phyloP scores from a whole-genome alignment of 2,888 invertebrate genomes.

The Itoplectis maculator region DNA sequence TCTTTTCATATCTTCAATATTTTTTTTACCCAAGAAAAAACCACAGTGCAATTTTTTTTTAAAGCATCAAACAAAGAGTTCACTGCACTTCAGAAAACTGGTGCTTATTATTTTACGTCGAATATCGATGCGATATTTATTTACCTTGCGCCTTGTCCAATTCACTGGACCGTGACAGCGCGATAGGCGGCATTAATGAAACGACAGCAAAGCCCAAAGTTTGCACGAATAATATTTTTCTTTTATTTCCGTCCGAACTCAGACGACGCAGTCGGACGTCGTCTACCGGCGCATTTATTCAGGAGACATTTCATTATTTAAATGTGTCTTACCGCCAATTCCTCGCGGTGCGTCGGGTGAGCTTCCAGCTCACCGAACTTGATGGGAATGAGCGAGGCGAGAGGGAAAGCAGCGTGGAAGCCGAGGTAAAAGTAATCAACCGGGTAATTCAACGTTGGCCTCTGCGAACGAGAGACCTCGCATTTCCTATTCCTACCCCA shows the following conservation, averaged over 20 bases:
- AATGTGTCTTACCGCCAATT: constrained; percentile 56
- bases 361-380: constrained; percentile 50
- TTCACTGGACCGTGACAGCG: not conserved
- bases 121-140: no score
- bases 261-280: constrained; percentile 1
- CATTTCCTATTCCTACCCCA: constrained; percentile 55
- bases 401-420: constrained; percentile 22
- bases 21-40: no score
- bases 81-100: no score
- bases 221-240: constrained; percentile 20
- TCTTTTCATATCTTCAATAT: no score
- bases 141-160: no score
- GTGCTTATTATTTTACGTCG: no score
- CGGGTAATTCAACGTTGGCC: constrained; percentile 60
- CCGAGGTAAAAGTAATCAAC: constrained; percentile 66
- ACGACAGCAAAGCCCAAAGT: constrained; percentile 10
- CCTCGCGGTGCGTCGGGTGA: constrained; percentile 22
- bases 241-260: not conserved
- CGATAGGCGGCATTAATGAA: constrained; percentile 21
- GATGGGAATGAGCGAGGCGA: constrained; percentile 34
- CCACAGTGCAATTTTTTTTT: no score
- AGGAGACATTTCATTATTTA: constrained; percentile 62
- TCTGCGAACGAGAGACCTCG: constrained; percentile 45
- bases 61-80: no score
- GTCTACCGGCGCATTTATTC: constrained; percentile 57